A percentile compares a stretch with the other conserved stretches of the same genome.
Evolutionary conservation across 1,140 invertebrate species (phyloP).

Genomic region (Polypedilum vanderplanki): DNA sequence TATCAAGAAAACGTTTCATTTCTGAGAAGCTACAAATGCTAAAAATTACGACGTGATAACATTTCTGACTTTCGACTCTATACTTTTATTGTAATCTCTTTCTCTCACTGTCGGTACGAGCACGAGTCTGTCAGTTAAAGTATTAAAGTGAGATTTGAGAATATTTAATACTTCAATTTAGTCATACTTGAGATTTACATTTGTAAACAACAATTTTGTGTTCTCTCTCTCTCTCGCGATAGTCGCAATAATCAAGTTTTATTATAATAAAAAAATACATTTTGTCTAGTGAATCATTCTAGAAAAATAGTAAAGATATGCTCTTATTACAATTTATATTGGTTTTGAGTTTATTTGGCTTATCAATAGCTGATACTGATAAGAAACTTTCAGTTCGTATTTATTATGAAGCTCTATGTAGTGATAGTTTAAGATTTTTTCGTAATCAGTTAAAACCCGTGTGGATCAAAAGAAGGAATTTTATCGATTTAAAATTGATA

Average conservation of each 20-base stretch:
- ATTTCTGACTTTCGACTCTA: neutral
- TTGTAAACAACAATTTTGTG: neutral
- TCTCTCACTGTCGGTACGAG: neutral
- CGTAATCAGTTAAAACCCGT: constrained; percentile 35
- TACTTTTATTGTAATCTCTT: neutral
- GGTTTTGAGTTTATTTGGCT: neutral
- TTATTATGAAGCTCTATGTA: constrained; percentile 41
- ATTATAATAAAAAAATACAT: no score
- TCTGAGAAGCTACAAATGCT: neutral
- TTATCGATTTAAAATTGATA: constrained; percentile 38
- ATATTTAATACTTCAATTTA: neutral
- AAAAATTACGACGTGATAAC: constrained; percentile 12
- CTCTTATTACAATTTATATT: neutral
- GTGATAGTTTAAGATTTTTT: constrained; percentile 40
- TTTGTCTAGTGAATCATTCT: neutral
- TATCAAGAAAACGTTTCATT: neutral
- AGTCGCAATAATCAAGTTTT: no score
- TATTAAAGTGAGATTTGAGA: constrained; percentile 12
- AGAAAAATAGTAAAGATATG: neutral
- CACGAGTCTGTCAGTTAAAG: neutral
- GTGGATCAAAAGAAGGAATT: constrained; percentile 34
- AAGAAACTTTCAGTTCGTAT: constrained; percentile 30
- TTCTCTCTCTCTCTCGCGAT: neutral
- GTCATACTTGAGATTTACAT: neutral
- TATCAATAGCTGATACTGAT: neutral